Conservation (phyloP, 2,113 vertebrate species). For the Sinocyclocheilus rhinocerous region DNA sequence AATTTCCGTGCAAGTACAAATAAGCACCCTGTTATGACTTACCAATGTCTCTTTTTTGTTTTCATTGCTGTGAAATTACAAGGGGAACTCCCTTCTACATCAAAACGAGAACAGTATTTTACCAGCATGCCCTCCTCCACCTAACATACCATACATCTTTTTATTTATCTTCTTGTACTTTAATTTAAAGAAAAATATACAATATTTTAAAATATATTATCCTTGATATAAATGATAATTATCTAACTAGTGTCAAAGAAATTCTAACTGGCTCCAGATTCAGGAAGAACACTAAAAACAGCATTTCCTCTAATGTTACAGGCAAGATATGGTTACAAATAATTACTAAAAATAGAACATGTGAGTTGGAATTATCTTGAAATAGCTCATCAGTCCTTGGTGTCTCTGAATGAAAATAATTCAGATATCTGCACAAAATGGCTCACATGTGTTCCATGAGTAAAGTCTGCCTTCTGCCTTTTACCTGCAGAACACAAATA, state of each 20-base stretch:
- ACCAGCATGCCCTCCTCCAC: conserved; percentile 62
- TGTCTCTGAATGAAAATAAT: background rate
- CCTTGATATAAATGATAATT: background rate
- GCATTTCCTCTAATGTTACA: background rate
- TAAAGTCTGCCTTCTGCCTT: background rate
- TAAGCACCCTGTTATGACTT: conserved; percentile 29
- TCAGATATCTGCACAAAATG: conserved; percentile 6
- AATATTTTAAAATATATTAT: background rate
- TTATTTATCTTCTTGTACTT: background rate
- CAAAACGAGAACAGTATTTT: conserved; percentile 51
- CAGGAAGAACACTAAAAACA: background rate
- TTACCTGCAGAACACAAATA: background rate
- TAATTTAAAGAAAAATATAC: background rate
- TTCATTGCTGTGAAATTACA: conserved; percentile 45
- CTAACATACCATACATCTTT: conserved; percentile 59
- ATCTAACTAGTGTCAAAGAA: background rate
- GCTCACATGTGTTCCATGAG: background rate
- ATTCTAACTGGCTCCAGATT: background rate
- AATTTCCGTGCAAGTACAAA: conserved; percentile 48
- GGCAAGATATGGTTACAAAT: background rate
- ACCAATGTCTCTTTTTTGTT: conserved; percentile 44
- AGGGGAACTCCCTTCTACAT: conserved; percentile 48
- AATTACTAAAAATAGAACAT: background rate
- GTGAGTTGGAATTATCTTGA: background rate
- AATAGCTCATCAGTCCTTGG: background rate